Base-by-base conservation (phyloP, 1,140 invertebrate genomes). In the Diachasmimorpha longicaudata region DNA sequence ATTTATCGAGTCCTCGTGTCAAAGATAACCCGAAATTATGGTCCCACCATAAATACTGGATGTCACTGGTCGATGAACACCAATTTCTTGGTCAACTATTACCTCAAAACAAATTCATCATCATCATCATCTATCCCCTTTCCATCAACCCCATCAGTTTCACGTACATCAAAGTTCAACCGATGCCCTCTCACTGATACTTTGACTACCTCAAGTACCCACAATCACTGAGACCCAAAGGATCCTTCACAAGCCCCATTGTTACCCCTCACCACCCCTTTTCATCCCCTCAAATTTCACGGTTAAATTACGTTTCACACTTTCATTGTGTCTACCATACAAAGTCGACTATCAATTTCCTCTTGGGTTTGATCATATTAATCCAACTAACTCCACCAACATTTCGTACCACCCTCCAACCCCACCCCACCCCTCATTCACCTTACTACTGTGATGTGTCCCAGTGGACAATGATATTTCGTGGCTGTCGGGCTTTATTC, bases 251-350 rank as follows among this genome's bases (percentile, higher is more conserved):
- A 21, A 19, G 14, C 58, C 23, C 19, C 52, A n/a, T 9, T 16
- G n/a, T 9, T 21, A 3, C 4, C n/a, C n/a, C 63, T 25, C n/a
- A n/a, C n/a, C n/a, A n/a, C n/a, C n/a, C n/a, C n/a, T 14, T 37
- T 67, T 67, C 25, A 37, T 14, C 58, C 21, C 25, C 46, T 19
- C n/a, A 68, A 63, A 63, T 63, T 63, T 63, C 58, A 25, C 36
- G 36, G 66, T 37, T 68, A 42, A 68, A 68, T 68, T 68, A 10
- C 66, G 36, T 68, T 68, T 68, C 25, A 68, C 66, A 68, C 66
- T 37, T 37, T 19, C 25, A 68, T 37, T 10, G 11, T 10, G 14
- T 16, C 31, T 8, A 31, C 25, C 16, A 68, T 11, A 58, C 25
- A 66, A 4, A 16, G 66, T 66, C 1, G 58, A 63, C 36, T 9